A percentile compares a stretch with the other conserved stretches of the same genome.
phyloP scores from a whole-genome alignment of 2,113 vertebrate species.

The Oncorhynchus masou region DNA sequence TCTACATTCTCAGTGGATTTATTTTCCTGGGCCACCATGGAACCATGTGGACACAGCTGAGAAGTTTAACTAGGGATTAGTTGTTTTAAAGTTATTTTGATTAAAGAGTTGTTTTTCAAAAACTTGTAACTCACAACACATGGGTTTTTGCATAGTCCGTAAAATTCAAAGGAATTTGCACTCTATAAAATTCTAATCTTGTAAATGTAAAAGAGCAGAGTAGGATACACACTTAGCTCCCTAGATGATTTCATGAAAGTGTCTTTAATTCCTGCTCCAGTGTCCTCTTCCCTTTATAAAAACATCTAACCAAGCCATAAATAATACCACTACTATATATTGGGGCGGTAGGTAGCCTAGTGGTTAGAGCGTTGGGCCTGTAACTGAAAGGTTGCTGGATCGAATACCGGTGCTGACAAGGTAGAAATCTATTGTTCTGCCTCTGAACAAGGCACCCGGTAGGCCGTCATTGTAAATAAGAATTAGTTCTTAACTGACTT shows the following conservation, averaged over 20 bases:
- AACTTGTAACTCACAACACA: constrained; percentile 88
- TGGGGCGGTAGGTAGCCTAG: too few species aligned
- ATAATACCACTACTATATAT: neutral
- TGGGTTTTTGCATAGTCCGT: constrained; percentile 81
- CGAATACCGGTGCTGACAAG: too few species aligned
- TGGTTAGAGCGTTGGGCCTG: too few species aligned
- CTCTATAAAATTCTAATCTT: constrained; percentile 73
- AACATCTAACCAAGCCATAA: neutral
- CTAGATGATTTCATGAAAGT: neutral
- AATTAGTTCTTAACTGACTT: too few species aligned
- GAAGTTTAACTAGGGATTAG: constrained; percentile 97
- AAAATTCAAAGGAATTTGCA: constrained; percentile 76
- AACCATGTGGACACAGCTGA: constrained; percentile 99
- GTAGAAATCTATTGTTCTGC: too few species aligned
- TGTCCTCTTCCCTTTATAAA: neutral
- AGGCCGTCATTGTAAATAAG: too few species aligned
- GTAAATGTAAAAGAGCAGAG: constrained; percentile 12
- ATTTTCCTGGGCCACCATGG: constrained; percentile 98
- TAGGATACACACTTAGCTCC: constrained; percentile 11
- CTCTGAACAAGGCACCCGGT: too few species aligned
- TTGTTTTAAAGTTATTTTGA: constrained; percentile 99
- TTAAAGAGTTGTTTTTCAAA: constrained; percentile 92
- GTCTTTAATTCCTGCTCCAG: neutral
- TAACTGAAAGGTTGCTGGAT: too few species aligned
- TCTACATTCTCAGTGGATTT: constrained; percentile 96